Evolutionary conservation across 2,797 vertebrate species (phyloP).

Genomic region (Sus cebifrons): DNA sequence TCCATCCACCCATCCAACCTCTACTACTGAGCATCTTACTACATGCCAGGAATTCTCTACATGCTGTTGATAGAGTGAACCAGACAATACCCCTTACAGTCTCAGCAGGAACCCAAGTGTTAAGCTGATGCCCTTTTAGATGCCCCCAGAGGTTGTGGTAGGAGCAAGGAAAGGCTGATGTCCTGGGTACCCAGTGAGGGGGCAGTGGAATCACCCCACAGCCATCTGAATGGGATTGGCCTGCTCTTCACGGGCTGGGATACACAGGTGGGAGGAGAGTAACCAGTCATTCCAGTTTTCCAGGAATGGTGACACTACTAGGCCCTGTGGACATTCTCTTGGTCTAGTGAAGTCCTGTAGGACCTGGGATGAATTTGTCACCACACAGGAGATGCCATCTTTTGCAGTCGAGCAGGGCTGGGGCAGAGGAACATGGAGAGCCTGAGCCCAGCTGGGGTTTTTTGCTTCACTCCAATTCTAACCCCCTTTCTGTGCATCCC

Average conservation of each 20-base stretch:
- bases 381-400: background rate
- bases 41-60: background rate
- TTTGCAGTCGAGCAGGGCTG: background rate
- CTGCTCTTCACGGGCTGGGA: background rate
- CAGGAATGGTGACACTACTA: background rate
- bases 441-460: background rate
- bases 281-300: background rate
- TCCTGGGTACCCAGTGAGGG: no score
- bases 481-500: background rate
- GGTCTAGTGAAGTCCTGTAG: background rate
- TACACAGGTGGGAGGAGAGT: background rate
- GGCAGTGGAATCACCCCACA: background rate
- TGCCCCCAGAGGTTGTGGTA: background rate
- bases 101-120: background rate
- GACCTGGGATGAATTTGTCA: background rate
- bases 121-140: background rate
- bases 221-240: background rate
- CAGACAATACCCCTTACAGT: background rate
- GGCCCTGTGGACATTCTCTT: background rate
- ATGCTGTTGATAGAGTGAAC: background rate
- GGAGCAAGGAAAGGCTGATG: background rate
- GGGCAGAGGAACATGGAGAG: background rate
- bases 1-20: background rate
- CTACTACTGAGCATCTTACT: background rate
- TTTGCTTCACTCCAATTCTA: background rate